A percentile compares a stretch with the other conserved stretches of the same genome.
Evolutionary conservation across 2,888 invertebrate species (phyloP).

Genomic region (Thymelicus acteon): DNA sequence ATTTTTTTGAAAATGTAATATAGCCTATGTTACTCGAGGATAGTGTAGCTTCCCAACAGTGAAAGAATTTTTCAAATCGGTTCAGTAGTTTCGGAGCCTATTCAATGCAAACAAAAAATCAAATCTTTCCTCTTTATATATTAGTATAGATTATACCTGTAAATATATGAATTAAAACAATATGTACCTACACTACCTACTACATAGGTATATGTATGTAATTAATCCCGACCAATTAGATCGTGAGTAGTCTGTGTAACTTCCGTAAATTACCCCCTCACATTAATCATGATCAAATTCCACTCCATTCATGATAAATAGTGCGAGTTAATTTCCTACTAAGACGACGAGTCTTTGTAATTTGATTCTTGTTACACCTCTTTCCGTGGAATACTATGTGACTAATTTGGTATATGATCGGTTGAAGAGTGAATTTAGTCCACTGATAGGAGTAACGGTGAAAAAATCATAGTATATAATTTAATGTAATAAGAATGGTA

Average conservation of each 20-base stretch:
- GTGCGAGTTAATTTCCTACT: conserved; percentile 2
- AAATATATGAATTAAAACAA: no score
- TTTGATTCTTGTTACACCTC: conserved; percentile 1
- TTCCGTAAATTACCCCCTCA: background rate
- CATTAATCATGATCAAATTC: conserved; percentile 18
- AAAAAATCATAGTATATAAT: conserved; percentile 39
- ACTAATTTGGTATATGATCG: background rate
- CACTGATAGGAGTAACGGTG: conserved; percentile 37
- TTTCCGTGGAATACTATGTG: conserved; percentile 30
- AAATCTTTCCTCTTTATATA: no score
- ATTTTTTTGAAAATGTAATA: no score
- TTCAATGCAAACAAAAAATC: no score
- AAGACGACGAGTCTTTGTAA: background rate
- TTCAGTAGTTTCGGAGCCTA: no score
- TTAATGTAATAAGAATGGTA: conserved; percentile 9
- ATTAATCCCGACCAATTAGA: background rate
- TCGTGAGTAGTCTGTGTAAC: background rate
- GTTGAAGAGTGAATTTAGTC: background rate
- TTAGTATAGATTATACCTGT: no score
- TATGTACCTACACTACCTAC: no score
- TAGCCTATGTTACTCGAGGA: no score
- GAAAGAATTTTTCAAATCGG: no score
- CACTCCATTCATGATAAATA: conserved; percentile 1
- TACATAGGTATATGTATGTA: background rate
- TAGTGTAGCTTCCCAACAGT: no score